Evolutionary conservation across 2,797 vertebrate species (phyloP), one percentile per base, ranked within the genome.

Genomic region (Hydrolagus colliei): DNA sequence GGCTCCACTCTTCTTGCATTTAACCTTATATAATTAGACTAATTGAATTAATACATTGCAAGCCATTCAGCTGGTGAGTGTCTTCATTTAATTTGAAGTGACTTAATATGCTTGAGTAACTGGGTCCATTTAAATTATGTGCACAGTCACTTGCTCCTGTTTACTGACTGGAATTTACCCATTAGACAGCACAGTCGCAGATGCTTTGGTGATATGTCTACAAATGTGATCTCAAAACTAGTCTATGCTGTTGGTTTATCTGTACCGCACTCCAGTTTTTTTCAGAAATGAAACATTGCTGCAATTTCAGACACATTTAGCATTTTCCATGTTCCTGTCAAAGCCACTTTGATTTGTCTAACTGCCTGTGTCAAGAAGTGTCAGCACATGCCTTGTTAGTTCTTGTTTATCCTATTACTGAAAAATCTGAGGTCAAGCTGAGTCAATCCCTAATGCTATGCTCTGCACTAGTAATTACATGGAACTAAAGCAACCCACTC

Each of bases 401-500:
- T 84, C 79, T 68, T 84, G 79, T 84, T 41, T 84, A 71, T 41
- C 79, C 79, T 84, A 84, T 84, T 84, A 84, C 79, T 18, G 63
- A 5, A 1, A 67, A 71, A 84, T 84, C 65, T 84, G 35, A 84
- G 79, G 79, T 84, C 79, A 84, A 84, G 79, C 27, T 68, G 65
- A 68, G 65, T 84, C 79, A 71, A 84, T 84, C 35, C 79, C 65
- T 41, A 84, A 84, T 84, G 79, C 79, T 71, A 71, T 71, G 79
- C 79, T 84, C 68, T 84, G 79, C 79, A 84, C 65, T 41, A 68
- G 18, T 84, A 84, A 84, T 84, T 84, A 84, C 79, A 84, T 84
- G 65, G 79, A 84, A 18, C 79, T 84, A 84, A 84, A 71, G 16
- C 79, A 84, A 68, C 79, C 65, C 68, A 84, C 79, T 84, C 79